Evolutionary conservation across 1,140 invertebrate species (phyloP).

Genomic region (Zophobas morio): DNA sequence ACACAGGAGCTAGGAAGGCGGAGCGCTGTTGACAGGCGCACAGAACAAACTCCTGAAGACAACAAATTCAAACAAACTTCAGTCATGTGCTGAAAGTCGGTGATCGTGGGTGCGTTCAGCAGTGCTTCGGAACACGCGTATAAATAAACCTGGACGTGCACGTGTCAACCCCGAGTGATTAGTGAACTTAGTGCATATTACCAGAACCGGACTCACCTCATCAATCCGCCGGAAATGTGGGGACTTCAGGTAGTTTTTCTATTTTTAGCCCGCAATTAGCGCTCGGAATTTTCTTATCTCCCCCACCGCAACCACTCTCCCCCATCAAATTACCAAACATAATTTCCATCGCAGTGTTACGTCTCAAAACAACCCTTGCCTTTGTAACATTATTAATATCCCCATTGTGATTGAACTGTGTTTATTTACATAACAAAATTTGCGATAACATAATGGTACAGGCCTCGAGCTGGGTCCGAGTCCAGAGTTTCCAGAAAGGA

Average conservation of each 20-base stretch:
- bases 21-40: constrained; percentile 14
- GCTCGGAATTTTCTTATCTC: too few relatives aligned
- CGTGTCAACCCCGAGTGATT: neutral
- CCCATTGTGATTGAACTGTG: neutral
- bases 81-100: constrained; percentile 35
- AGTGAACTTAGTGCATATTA: too few relatives aligned
- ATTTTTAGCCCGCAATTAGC: neutral
- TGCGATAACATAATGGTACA: neutral
- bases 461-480: neutral
- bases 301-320: too few relatives aligned
- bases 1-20: neutral
- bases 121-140: neutral
- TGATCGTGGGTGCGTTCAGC: constrained; percentile 1
- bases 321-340: too few relatives aligned
- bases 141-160: constrained; percentile 21
- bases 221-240: neutral
- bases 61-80: constrained; percentile 20
- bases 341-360: too few relatives aligned
- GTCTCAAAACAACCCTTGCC: too few relatives aligned
- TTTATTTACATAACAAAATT: constrained; percentile 13
- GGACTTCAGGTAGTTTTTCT: constrained; percentile 1
- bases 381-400: too few relatives aligned
- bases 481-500: neutral
- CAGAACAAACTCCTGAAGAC: constrained; percentile 12
- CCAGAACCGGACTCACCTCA: neutral